Evolutionary conservation across 1,140 invertebrate species (phyloP), one percentile per base, ranked within the genome.

Genomic region (Nymphalis io): DNA sequence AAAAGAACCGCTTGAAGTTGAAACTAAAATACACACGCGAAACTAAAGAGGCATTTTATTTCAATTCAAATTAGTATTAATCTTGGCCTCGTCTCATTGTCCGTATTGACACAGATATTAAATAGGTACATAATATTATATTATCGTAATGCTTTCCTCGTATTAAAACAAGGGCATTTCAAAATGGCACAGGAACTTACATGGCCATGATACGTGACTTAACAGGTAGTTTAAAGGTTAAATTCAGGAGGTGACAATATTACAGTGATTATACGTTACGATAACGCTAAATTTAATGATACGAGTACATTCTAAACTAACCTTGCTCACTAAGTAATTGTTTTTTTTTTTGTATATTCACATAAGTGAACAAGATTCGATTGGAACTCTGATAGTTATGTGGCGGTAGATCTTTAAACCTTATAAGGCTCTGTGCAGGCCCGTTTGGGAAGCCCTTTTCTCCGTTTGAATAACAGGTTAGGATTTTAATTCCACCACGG

Each of bases 81-180:
- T 44, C 40, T 1, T 53, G 48, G 3, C 48, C 48, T 53, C 48
- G 40, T 44, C 12, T 21, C 16, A 46, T 46, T 46, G 44, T 21
- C 21, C 11, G 13, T 53, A 21, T 21, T 21, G 48, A 53, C 18
- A 53, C 48, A 53, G 48, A 53, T 53, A 53, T 53, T 53, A 53
- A 46, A 46, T 16, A 46, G 10, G 48, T 21, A 21, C 48, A 53
- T 53, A 53, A 21, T 53, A 53, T 33, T 8, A 8, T 53, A 21
- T 53, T 46, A 46, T 46, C n/a, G 16, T 46, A 46, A 53, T 53
- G 48, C 48, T 53, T 53, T 53, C 48, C 48, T 53, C 20, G 20
- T 53, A 53, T n/a, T n/a, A 23, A 53, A 53, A 53, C 48, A 53
- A 53, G 48, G 48, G 48, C 48, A 21, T 53, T 53, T 53, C 20